Conservation (phyloP, 2,797 vertebrate genomes). For the Onychomys arenicola region DNA sequence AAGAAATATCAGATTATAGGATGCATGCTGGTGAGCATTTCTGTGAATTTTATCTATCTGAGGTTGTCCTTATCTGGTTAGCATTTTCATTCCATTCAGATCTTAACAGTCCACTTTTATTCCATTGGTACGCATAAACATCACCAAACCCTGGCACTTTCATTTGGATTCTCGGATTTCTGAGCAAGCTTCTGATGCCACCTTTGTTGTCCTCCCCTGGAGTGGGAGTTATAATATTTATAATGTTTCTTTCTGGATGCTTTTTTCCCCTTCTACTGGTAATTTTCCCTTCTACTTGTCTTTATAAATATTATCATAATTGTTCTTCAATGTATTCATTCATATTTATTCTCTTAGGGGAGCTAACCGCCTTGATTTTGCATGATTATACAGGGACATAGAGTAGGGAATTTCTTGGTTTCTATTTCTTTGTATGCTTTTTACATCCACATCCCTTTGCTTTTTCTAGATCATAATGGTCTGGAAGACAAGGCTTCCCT, state of each 20-base stretch:
- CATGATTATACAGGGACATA: neutral
- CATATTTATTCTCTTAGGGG: neutral
- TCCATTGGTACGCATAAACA: neutral
- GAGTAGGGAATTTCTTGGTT: neutral
- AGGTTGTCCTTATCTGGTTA: neutral
- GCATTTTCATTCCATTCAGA: neutral
- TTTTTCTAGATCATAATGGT: neutral
- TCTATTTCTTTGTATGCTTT: neutral
- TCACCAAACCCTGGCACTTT: neutral
- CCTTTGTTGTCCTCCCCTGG: neutral
- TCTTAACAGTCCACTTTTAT: neutral
- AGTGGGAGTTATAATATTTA: neutral
- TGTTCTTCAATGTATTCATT: neutral
- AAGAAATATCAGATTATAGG: neutral
- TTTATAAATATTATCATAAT: neutral
- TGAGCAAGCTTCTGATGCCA: neutral
- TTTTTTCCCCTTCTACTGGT: neutral
- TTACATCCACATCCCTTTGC: neutral
- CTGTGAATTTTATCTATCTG: neutral
- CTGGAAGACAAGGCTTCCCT: neutral
- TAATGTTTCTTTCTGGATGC: neutral
- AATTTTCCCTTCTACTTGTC: neutral
- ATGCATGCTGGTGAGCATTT: neutral
- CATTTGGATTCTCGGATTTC: neutral
- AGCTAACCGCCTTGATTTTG: neutral